phyloP scores from a whole-genome alignment of 1,140 invertebrate genomes.

The Zaprionus ghesquierei region DNA sequence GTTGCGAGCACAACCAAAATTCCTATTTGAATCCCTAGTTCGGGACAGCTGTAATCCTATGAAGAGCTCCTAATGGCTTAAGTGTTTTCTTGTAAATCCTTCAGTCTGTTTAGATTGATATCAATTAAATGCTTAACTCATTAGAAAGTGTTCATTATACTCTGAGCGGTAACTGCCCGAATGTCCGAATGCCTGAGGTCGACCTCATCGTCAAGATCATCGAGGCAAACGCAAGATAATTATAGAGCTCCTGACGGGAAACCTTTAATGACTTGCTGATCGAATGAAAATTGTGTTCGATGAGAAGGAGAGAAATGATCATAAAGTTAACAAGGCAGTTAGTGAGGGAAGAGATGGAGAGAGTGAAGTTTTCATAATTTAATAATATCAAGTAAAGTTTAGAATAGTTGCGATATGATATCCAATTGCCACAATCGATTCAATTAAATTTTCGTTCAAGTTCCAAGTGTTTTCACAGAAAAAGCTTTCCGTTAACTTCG shows the following conservation, averaged over 20 bases:
- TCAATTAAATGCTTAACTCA: slow-evolving; percentile 49
- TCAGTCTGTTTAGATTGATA: slow-evolving; percentile 27
- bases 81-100: slow-evolving; percentile 20
- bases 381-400: not conserved
- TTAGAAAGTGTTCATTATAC: slow-evolving; percentile 28
- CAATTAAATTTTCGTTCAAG: not conserved
- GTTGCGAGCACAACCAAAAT: slow-evolving; percentile 6
- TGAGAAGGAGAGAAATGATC: not conserved
- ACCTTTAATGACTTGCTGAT: slow-evolving; percentile 3
- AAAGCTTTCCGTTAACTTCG: not conserved
- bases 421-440: not conserved
- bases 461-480: not conserved
- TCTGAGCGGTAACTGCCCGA: not conserved
- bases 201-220: not conserved
- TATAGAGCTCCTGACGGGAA: not conserved
- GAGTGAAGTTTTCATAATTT: not conserved
- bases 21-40: slow-evolving; percentile 15
- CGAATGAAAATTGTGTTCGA: not conserved
- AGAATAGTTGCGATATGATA: not conserved
- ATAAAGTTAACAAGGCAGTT: not conserved
- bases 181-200: too few relatives aligned
- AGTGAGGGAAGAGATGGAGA: not conserved
- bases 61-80: slow-evolving; percentile 20
- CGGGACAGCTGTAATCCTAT: slow-evolving; percentile 37
- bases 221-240: not conserved